Conservation (phyloP, 2,797 vertebrate genomes). For the Sebastolobus altivelis region DNA sequence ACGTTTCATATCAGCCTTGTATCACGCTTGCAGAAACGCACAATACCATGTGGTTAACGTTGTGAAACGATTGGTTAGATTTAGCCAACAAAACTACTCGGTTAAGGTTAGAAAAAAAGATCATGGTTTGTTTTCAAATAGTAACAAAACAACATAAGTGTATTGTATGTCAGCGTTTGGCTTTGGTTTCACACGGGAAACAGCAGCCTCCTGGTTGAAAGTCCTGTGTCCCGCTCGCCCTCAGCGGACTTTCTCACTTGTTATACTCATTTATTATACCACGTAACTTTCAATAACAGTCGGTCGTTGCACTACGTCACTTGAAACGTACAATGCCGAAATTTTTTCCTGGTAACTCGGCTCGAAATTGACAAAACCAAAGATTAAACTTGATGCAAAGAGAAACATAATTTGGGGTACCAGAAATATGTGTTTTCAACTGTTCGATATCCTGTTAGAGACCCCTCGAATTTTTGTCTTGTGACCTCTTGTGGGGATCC, state of each 20-base stretch:
- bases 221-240: neutral
- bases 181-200: too few species aligned
- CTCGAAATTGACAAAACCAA: neutral
- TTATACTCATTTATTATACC: neutral
- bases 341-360: too few species aligned
- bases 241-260: neutral
- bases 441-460: too few species aligned
- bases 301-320: too few species aligned
- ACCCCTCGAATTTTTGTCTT: neutral
- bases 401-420: neutral
- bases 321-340: too few species aligned
- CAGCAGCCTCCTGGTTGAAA: neutral
- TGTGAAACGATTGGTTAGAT: too few species aligned
- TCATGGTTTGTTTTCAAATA: too few species aligned
- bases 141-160: too few species aligned
- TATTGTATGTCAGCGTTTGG: too few species aligned
- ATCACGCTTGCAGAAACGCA: neutral
- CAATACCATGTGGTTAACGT: neutral
- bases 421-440: neutral
- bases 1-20: neutral
- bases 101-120: too few species aligned
- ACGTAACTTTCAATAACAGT: too few species aligned
- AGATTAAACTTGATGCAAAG: neutral
- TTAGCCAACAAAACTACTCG: too few species aligned
- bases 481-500: neutral